Evolutionary conservation across 2,888 invertebrate species (phyloP), one percentile per base, ranked within the genome.

Genomic region (Alloscopus bannaensis): DNA sequence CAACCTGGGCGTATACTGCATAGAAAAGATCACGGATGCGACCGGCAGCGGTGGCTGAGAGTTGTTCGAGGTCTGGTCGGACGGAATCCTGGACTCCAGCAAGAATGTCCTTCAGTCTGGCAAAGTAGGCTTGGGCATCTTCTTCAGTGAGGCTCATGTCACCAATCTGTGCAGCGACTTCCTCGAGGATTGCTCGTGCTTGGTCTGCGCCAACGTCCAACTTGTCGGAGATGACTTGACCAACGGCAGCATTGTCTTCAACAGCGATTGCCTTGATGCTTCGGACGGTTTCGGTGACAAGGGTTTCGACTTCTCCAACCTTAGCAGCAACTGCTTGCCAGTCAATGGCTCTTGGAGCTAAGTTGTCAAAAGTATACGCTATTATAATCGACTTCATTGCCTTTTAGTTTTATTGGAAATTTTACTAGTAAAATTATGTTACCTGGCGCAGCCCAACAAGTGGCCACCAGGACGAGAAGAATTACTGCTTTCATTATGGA

Each of bases 211-310:
- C 75, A 13, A 22, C 66, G 47, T 75, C 66, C 6, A 75, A 16
- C 47, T 59, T 18, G 4, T n/a, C 4, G 4, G 18, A 36, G 13
- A 75, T 31, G 31, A 1, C 20, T 18, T 1, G 11, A 47, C 59
- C 75, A 22, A 75, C 66, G 11, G n/a, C n/a, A 3, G 55, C 29
- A 52, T 72, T 72, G 40, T 72, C 72, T 3, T 36, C 52, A 36
- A 31, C 26, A 24, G 62, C 71, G 13, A 40, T 50, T 22, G 22
- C n/a, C 50, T 50, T 60, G 31, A 71, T 36, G 1, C 40, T 16
- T 8, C 3, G 16, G 47, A 42, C 11, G 42, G 73, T 55, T 13
- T 24, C 24, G 29, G 45, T 42, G 29, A 69, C 29, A 1, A 26
- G 2, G 2, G 1, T 11, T 28, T 36, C 42, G n/a, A 73, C 22